These are phyloP conservation scores for Danionella cerebrum DNA, from an alignment of 2,113 vertebrate genomes.

Conservation along the genomic window DNA sequence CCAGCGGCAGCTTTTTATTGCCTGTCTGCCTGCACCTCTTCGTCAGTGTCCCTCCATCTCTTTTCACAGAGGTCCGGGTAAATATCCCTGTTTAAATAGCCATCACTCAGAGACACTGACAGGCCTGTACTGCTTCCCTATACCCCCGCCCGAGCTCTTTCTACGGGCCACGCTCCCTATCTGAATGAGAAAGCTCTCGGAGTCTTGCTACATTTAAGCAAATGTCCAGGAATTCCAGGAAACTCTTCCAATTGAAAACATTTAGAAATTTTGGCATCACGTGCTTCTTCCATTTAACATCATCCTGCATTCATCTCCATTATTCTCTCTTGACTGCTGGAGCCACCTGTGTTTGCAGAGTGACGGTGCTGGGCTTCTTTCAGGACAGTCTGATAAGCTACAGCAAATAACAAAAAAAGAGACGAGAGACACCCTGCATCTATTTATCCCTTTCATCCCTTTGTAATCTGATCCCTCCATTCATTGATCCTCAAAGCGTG, in stretches of 20 bases:
- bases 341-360: constrained; percentile 46
- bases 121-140: constrained; percentile 20
- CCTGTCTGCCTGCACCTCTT: constrained; percentile 39
- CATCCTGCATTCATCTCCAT: constrained; percentile 27
- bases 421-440: constrained; percentile 34
- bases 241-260: background rate
- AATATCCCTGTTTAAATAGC: constrained; percentile 47
- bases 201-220: background rate
- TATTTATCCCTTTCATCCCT: constrained; percentile 38
- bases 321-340: constrained; percentile 27
- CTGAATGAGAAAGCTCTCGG: constrained; percentile 28
- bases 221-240: background rate
- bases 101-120: constrained; percentile 40
- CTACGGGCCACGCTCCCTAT: constrained; percentile 16
- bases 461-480: constrained; percentile 37
- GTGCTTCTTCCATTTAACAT: constrained; percentile 7
- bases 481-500: no score
- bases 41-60: constrained; percentile 29
- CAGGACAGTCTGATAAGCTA: constrained; percentile 40
- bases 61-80: constrained; percentile 37
- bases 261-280: no score
- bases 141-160: background rate
- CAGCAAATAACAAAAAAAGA: constrained; percentile 40
- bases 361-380: constrained; percentile 38
- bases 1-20: constrained; percentile 42